Conservation (phyloP, 2,888 invertebrate species). For the Zygogramma bicolorata region DNA sequence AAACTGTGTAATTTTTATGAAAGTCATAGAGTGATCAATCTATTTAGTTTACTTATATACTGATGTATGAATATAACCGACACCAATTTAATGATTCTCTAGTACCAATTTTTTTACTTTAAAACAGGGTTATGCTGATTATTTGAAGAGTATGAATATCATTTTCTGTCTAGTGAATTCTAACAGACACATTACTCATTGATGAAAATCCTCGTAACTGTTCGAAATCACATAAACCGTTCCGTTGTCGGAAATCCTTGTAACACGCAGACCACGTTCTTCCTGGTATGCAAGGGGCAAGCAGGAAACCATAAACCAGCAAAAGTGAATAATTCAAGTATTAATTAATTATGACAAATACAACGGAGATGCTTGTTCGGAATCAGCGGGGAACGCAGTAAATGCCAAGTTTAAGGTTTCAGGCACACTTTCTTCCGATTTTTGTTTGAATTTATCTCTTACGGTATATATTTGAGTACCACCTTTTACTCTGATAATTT, state of each 20-base stretch:
- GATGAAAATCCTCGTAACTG: neutral
- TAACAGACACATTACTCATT: neutral
- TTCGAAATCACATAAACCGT: neutral
- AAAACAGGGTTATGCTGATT: no score
- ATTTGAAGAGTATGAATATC: no score
- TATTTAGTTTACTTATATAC: no score
- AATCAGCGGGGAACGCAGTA: constrained; percentile 9
- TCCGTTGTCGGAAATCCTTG: constrained; percentile 1
- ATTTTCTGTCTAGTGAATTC: no score
- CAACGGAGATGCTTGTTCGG: constrained; percentile 17
- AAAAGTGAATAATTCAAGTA: constrained; percentile 17
- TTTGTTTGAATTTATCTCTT: neutral
- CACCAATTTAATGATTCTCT: no score
- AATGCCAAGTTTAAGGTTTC: constrained; percentile 4
- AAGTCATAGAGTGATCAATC: no score
- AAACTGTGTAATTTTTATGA: no score
- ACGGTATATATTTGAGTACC: neutral
- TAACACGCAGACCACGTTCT: constrained; percentile 7
- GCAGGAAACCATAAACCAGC: constrained; percentile 30
- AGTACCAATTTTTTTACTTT: no score
- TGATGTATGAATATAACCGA: no score
- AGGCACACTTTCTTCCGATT: constrained; percentile 14
- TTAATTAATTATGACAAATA: constrained; percentile 25
- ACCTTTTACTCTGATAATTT: constrained; percentile 11
- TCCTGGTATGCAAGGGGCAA: constrained; percentile 21